Conservation (phyloP, 2,888 invertebrate genomes). For the Stenoptilia bipunctidactyla region DNA sequence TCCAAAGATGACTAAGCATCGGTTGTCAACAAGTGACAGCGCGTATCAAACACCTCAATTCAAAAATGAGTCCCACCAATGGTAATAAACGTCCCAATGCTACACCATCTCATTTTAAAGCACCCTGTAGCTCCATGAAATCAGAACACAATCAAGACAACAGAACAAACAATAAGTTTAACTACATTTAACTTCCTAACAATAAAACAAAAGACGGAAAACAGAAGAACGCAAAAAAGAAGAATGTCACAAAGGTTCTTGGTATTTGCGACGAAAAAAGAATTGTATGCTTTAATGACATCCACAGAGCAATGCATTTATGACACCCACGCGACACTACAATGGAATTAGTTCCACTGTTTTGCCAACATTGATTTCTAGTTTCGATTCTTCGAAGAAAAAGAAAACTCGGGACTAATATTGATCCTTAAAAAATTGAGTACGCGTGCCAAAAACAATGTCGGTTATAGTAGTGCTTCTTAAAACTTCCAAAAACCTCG, state of each 20-base stretch:
- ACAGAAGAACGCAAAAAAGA: constrained; percentile 47
- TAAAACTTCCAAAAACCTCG: too few species aligned
- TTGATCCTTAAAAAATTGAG: constrained; percentile 35
- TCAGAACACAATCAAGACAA: constrained; percentile 45
- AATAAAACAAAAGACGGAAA: constrained; percentile 53
- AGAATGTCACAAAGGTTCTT: constrained; percentile 32
- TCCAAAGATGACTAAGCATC: too few species aligned
- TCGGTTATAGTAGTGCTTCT: too few species aligned
- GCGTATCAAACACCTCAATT: too few species aligned
- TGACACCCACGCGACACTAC: constrained; percentile 66
- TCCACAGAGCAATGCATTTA: constrained; percentile 61
- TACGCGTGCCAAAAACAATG: constrained; percentile 41
- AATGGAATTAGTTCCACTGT: constrained; percentile 65
- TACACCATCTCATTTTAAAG: constrained; percentile 39
- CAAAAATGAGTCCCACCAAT: constrained; percentile 37
- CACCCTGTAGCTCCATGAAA: constrained; percentile 47
- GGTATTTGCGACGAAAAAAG: constrained; percentile 39
- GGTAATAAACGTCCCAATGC: constrained; percentile 60
- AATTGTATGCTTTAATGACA: constrained; percentile 50
- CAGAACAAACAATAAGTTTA: too few species aligned
- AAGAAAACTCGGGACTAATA: constrained; percentile 37
- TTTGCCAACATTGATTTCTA: constrained; percentile 46
- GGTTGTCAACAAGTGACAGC: too few species aligned
- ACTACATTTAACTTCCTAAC: constrained; percentile 64
- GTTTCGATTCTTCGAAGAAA: constrained; percentile 43